Evolutionary conservation across 1,140 invertebrate species (phyloP), one percentile per base, ranked within the genome.

Genomic region (Meteorus sp.): DNA sequence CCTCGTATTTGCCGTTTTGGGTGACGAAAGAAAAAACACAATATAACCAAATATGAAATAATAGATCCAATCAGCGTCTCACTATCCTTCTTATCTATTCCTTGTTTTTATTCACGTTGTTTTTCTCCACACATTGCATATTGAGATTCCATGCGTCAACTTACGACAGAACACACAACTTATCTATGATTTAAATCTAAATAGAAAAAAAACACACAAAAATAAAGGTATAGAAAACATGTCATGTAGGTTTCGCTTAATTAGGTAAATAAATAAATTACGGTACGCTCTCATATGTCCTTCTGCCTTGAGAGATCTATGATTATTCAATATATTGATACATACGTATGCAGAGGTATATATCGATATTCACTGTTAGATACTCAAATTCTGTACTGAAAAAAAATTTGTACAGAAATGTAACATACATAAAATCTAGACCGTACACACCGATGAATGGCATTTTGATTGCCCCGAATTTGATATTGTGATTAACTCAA

Each of bases 201-300:
- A 48, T 27, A 11, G 29, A 13, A 48, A 48, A 48, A 25, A 50
- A 31, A 50, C 3, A 4, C 8, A 39, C 35, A 48, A 27, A 27
- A 13, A 48, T 11, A 48, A 25, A 50, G 33, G 20, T 48, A 54
- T 44, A 55, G 50, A 60, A 60, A 60, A 60, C 44, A 37, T 60
- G 59, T 60, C 59, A 60, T 60, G 59, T 60, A 45, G 44, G 59
- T 44, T 60, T 45, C 33, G 52, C 44, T 60, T 55, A 60, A 60
- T 33, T 60, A 55, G 52, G 44, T 45, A 55, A 60, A 54, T 60
- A 60, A 60, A 60, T 60, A 60, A 60, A 47, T 60, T 25, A 60
- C 43, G 35, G 22, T 27, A 27, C 23, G 23, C 13, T 39, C 3
- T 39, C n/a, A n/a, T n/a, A n/a, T n/a, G n/a, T 15, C 35, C 13